Base-by-base conservation (phyloP, 2,797 vertebrate species). In the Botia almorhae region DNA sequence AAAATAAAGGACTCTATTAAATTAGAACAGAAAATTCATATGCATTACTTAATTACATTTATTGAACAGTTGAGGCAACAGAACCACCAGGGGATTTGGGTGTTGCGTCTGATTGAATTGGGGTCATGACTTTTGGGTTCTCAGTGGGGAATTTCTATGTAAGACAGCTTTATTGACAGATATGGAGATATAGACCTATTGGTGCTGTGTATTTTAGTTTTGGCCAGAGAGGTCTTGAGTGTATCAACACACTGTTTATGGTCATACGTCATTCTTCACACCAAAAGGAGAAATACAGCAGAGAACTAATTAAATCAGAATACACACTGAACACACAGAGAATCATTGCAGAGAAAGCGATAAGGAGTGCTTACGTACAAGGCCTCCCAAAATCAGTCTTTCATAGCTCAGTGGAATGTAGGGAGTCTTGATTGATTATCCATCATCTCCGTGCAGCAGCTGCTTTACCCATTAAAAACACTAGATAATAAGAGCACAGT, bases 291-390 rank as follows among this genome's bases (percentile, higher is more conserved):
- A 78, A 65, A 78, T 69, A 7, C 39, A 78, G 50, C 6, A 58
- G 6, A 26, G 23, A 26, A 26, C 61, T 76, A 69, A 77, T 77
- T 77, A 68, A 69, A 69, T 11, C 7, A 58, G n/a, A 58, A 3
- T 10, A 58, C 23, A 63, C 26, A 36, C 67, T 23, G 43, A 51
- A 78, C 67, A 71, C 17, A 64, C n/a, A 56, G 46, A 71, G 61
- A 43, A 43, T 33, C 6, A 64, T 53, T 43, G 13, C 61, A 60
- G 64, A 13, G 19, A 71, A 63, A 53, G 16, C 21, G 68, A 72
- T 79, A 70, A 78, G 68, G 8, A 53, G 46, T 64, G 68, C 69
- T 63, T 64, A 78, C 56, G 50, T 79, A 79, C 56, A n/a, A 63
- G 46, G 58, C 56, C 70, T 65, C 61, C 33, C 33, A 33, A 78